Base-by-base conservation (phyloP, 2,888 invertebrate genomes). In the Caenorhabditis virilis region DNA sequence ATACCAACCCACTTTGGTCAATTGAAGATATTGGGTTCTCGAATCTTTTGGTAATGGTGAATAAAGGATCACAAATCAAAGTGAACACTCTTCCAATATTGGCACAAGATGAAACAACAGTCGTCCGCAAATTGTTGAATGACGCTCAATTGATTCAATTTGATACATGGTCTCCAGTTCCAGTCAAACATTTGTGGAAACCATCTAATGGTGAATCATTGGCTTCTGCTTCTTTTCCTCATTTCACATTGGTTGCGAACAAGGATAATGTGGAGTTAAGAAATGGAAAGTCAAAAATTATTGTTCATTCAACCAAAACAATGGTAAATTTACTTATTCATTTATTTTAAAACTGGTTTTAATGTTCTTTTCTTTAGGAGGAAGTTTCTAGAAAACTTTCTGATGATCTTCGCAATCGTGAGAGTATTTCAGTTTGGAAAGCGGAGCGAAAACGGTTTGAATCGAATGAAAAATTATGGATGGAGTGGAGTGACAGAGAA, bases 241-340 rank as follows among this genome's bases (percentile, higher is more conserved):
- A 73, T 30, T 73, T 73, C 38, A 71, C 71, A 1, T 39, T 69
- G 22, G 67, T 65, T 45, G 63, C 58, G 2, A 64, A 64, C n/a
- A 45, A 53, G 25, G 64, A 73, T n/a, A 47, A 52, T 16, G 55
- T 62, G 15, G 73, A 73, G 41, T 23, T 73, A 36, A 43, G 73
- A 11, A 67, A 55, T 39, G 73, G 69, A 33, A 73, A 73, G 49
- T 54, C 63, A 6, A 68, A 67, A 42, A 73, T 73, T 26, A 54
- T 71, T 16, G 62, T 71, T 25, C 71, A 71, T 43, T 60, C 46
- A 27, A 52, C 46, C 1, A 51, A 49, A 9, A 52, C 47, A n/a
- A 56, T 56, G 60, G 65, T 60, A n/a, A n/a, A n/a, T n/a, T n/a
- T n/a, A n/a, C n/a, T n/a, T n/a, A n/a, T n/a, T n/a, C n/a, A n/a